These are phyloP conservation scores for Myotis myotis DNA, from an alignment of 2,797 vertebrate species.

Conservation along the genomic window DNA sequence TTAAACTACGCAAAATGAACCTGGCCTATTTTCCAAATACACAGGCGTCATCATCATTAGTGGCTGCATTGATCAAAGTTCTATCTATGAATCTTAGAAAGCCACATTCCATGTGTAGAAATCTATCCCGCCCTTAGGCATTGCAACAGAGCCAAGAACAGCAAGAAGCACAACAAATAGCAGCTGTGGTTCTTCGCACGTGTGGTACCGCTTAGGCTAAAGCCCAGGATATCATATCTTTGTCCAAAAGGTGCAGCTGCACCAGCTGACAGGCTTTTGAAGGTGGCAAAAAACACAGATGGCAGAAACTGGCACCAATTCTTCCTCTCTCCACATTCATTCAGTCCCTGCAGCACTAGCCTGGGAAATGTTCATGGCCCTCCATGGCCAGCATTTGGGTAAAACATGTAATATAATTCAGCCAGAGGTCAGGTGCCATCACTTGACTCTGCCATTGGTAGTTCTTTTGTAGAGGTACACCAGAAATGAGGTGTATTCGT, in stretches of 20 bases:
- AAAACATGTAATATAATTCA: background rate
- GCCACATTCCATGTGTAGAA: background rate
- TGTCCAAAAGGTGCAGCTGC: slow-evolving; percentile 59
- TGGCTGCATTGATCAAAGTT: slow-evolving; percentile 40
- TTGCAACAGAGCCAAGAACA: slow-evolving; percentile 62
- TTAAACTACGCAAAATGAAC: background rate
- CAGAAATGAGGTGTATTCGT: background rate
- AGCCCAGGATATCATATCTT: slow-evolving; percentile 39
- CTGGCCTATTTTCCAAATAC: slow-evolving; percentile 16
- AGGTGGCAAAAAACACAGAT: slow-evolving; percentile 43
- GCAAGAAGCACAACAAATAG: slow-evolving; percentile 59
- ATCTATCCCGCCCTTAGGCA: slow-evolving; percentile 54
- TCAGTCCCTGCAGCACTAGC: background rate
- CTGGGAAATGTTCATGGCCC: background rate
- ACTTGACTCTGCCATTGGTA: background rate
- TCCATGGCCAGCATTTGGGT: background rate
- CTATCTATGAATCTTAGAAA: slow-evolving; percentile 68
- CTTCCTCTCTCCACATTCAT: background rate
- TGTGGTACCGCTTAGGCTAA: slow-evolving; percentile 56
- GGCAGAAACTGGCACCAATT: slow-evolving; percentile 42
- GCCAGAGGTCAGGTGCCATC: background rate
- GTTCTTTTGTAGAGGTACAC: background rate
- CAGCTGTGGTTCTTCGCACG: slow-evolving; percentile 56
- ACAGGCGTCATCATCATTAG: slow-evolving; percentile 18
- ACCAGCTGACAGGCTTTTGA: slow-evolving; percentile 55